Evolutionary conservation across 2,888 invertebrate species (phyloP).

Genomic region (Clostera curtula): DNA sequence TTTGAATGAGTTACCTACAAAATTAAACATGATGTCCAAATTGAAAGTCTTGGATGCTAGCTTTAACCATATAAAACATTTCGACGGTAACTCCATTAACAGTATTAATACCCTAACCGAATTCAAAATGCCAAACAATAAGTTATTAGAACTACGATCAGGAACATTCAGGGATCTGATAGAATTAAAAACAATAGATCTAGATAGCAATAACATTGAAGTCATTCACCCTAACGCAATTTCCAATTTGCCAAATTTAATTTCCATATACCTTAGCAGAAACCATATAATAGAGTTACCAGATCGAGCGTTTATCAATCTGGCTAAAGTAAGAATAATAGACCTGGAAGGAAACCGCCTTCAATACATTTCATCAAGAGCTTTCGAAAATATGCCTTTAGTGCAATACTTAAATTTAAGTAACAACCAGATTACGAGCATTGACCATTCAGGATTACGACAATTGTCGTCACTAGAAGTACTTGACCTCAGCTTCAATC

Average conservation of each 20-base stretch:
- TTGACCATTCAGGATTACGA: conserved; percentile 84
- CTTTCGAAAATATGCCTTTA: conserved; percentile 85
- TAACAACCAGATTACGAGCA: conserved; percentile 82
- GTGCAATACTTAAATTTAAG: conserved; percentile 89
- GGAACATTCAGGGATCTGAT: conserved; percentile 83
- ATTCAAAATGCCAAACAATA: conserved; percentile 84
- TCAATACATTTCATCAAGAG: conserved; percentile 80
- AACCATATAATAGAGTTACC: conserved; percentile 85
- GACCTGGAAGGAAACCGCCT: conserved; percentile 88
- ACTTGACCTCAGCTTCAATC: conserved; percentile 88
- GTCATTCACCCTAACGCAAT: conserved; percentile 83
- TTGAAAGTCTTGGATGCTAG: conserved; percentile 85
- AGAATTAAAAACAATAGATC: conserved; percentile 81
- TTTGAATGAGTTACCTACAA: conserved; percentile 81
- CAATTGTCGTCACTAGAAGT: conserved; percentile 87
- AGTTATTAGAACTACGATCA: conserved; percentile 79
- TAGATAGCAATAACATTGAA: conserved; percentile 88
- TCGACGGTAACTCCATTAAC: conserved; percentile 81
- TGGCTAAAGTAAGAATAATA: conserved; percentile 82
- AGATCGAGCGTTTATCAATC: conserved; percentile 83
- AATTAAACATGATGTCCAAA: conserved; percentile 79
- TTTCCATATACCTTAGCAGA: conserved; percentile 80
- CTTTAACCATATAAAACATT: conserved; percentile 81
- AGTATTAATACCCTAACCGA: conserved; percentile 81
- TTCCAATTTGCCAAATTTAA: conserved; percentile 79